phyloP scores from a whole-genome alignment of 37 sponge, comb jelly and placozoan species.

The Aphrocallistes beatrix region DNA sequence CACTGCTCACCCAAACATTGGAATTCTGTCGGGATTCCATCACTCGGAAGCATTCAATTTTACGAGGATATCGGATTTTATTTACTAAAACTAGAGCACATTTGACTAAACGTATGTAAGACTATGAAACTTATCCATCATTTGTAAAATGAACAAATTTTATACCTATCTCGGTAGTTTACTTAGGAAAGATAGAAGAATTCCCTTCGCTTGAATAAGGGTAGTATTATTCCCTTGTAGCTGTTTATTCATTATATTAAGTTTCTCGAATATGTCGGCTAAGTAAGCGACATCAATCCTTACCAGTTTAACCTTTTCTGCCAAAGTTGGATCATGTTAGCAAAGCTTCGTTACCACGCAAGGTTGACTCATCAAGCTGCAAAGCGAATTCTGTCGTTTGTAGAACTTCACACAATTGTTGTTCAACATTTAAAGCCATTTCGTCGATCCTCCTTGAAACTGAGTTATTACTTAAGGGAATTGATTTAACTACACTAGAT shows the following conservation, averaged over 20 bases:
- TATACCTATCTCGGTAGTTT: too few relatives aligned
- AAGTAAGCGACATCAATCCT: conserved; percentile 13
- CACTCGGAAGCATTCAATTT: too few relatives aligned
- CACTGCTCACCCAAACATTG: too few relatives aligned
- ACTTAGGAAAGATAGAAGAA: not conserved
- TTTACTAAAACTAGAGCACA: too few relatives aligned
- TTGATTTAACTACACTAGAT: not conserved
- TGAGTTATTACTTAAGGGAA: not conserved
- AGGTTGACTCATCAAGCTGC: not conserved
- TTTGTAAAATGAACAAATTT: too few relatives aligned
- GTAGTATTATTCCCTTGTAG: not conserved
- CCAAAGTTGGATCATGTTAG: not conserved
- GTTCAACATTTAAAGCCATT: not conserved
- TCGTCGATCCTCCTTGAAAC: not conserved
- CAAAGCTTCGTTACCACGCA: not conserved
- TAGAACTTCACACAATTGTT: not conserved
- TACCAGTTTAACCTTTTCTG: not conserved
- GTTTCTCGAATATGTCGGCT: conserved; percentile 18
- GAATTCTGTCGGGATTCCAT: too few relatives aligned
- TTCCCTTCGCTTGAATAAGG: not conserved
- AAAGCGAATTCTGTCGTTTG: not conserved
- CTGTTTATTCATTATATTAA: not conserved
- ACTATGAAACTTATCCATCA: too few relatives aligned
- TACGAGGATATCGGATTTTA: too few relatives aligned
- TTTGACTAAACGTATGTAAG: too few relatives aligned